Evolutionary conservation across 2,888 invertebrate species (phyloP).

Genomic region (Lissocephala sabroskyi): DNA sequence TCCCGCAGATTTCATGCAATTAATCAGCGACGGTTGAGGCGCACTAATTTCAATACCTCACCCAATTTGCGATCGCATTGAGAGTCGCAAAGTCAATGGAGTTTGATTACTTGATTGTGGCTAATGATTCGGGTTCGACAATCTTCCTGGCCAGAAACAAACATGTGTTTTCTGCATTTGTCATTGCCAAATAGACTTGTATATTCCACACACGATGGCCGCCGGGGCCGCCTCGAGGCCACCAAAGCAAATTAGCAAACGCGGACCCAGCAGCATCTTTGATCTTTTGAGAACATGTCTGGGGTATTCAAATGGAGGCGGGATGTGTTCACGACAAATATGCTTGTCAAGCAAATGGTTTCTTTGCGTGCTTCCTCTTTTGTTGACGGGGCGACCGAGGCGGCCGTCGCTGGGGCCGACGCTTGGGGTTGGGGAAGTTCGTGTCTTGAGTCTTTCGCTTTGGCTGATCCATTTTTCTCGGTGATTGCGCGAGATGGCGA

Average conservation of each 20-base stretch:
- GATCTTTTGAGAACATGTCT: not conserved
- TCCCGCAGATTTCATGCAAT: not conserved
- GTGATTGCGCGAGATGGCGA: slow-evolving; percentile 16
- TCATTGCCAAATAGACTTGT: slow-evolving; percentile 39
- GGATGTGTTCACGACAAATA: not conserved
- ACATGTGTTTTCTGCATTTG: slow-evolving; percentile 30
- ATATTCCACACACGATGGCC: slow-evolving; percentile 9
- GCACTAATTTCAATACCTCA: slow-evolving; percentile 47
- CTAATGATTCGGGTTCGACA: slow-evolving; percentile 1
- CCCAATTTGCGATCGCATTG: slow-evolving; percentile 43
- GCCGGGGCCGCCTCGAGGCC: too few species aligned
- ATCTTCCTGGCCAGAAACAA: not conserved
- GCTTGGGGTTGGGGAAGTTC: slow-evolving; percentile 28
- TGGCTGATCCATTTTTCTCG: slow-evolving; percentile 33
- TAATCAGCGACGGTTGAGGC: slow-evolving; percentile 48
- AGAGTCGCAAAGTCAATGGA: slow-evolving; percentile 34
- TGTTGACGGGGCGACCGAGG: too few species aligned
- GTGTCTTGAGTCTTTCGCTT: slow-evolving; percentile 56
- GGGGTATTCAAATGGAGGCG: not conserved
- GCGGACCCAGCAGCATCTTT: not conserved
- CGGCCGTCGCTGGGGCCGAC: not conserved
- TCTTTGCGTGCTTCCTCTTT: not conserved
- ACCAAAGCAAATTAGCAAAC: slow-evolving; percentile 1
- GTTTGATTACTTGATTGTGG: slow-evolving; percentile 6
- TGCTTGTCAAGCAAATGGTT: slow-evolving; percentile 2